These are phyloP conservation scores for Tribolium freemani DNA, from an alignment of 2,888 invertebrate genomes.

Conservation along the genomic window DNA sequence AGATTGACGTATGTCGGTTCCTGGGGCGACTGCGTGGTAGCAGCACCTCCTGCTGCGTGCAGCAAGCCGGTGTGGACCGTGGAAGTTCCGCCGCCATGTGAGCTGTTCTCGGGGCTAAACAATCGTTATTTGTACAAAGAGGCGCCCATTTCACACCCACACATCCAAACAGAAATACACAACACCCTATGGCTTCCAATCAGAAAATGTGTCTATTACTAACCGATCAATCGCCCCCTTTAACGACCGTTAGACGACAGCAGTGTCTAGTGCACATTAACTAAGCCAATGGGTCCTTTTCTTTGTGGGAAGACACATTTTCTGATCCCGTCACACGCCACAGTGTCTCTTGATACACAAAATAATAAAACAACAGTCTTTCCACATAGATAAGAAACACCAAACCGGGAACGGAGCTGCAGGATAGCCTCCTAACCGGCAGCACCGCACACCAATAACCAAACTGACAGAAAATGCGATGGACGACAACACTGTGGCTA, in stretches of 20 bases:
- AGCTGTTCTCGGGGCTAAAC: constrained; percentile 69
- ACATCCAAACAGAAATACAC: constrained; percentile 48
- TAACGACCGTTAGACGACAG: constrained; percentile 56
- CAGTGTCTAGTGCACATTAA: constrained; percentile 73
- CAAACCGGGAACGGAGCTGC: constrained; percentile 58
- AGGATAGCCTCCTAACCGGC: constrained; percentile 8
- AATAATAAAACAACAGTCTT: constrained; percentile 76
- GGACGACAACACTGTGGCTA: constrained; percentile 37
- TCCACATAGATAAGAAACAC: constrained; percentile 83
- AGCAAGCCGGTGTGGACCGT: constrained; percentile 66
- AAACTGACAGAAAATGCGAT: constrained; percentile 38
- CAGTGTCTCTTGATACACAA: constrained; percentile 66
- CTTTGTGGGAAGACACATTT: constrained; percentile 88
- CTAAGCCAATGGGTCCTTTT: constrained; percentile 73
- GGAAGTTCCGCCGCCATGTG: constrained; percentile 64
- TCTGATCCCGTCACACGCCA: constrained; percentile 72
- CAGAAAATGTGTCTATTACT: constrained; percentile 79
- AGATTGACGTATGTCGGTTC: constrained; percentile 96
- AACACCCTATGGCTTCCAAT: constrained; percentile 63
- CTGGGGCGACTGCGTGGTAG: constrained; percentile 79
- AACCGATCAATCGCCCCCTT: constrained; percentile 27
- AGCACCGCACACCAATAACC: constrained; percentile 37
- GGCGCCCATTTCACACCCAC: constrained; percentile 44
- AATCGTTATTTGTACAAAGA: constrained; percentile 46
- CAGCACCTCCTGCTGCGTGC: constrained; percentile 71